Conservation (phyloP, 2,888 invertebrate species). For the Lordiphosa fenestrarum region DNA sequence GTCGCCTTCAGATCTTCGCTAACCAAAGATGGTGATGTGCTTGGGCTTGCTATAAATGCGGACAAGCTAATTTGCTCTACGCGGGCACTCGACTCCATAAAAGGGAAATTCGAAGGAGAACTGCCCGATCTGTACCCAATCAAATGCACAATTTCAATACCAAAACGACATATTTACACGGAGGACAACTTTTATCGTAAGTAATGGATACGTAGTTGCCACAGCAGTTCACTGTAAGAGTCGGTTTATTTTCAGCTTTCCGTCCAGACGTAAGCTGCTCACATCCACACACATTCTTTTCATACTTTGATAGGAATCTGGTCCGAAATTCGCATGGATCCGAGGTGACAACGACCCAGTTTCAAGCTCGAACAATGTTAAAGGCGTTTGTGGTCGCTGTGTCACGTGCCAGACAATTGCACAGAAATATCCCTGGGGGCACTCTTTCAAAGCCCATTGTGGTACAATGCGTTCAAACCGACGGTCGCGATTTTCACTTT, state of each 20-base stretch:
- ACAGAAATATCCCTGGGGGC: conserved; percentile 81
- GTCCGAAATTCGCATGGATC: conserved; percentile 87
- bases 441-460: conserved; percentile 88
- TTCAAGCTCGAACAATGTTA: conserved; percentile 85
- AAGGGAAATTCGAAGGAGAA: conserved; percentile 81
- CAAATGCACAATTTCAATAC: conserved; percentile 83
- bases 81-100: conserved; percentile 82
- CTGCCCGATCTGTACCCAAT: conserved; percentile 89
- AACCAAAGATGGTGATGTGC: conserved; percentile 83
- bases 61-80: conserved; percentile 86
- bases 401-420: conserved; percentile 87
- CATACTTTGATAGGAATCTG: conserved; percentile 85
- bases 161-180: conserved; percentile 84
- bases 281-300: conserved; percentile 88
- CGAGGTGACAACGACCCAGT: conserved; percentile 85
- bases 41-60: conserved; percentile 85
- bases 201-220: conserved; percentile 73
- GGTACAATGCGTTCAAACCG: conserved; percentile 91
- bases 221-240: no score
- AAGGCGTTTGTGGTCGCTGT: conserved; percentile 90
- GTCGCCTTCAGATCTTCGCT: conserved; percentile 83
- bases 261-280: conserved; percentile 43
- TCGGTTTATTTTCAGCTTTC: conserved; percentile 50
- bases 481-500: conserved; percentile 89
- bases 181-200: conserved; percentile 86